Conservation (phyloP, 2,113 vertebrate species). For the Hystrix cristata region DNA sequence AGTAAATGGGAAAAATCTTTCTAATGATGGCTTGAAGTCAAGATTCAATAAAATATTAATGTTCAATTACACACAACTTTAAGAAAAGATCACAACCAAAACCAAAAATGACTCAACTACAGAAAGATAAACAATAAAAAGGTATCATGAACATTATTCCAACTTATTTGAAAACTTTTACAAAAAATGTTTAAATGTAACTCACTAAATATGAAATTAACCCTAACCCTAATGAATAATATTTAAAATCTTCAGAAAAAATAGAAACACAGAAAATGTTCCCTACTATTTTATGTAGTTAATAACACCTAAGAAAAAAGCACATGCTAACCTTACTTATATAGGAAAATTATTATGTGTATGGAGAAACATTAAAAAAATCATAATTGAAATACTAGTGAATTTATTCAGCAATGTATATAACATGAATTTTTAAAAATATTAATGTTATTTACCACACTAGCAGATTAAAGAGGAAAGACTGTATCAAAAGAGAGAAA, state of each 20-base stretch:
- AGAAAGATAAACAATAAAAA: neutral
- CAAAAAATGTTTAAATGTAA: neutral
- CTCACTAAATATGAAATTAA: neutral
- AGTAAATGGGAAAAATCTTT: neutral
- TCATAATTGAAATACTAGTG: neutral
- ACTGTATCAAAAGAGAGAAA: neutral
- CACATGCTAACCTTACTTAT: neutral
- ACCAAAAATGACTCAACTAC: neutral
- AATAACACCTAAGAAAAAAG: neutral
- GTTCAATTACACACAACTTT: neutral
- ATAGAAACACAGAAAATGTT: neutral
- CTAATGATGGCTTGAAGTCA: conserved; percentile 15
- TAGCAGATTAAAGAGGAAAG: neutral
- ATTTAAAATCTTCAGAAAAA: neutral
- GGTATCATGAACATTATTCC: neutral
- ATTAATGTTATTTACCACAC: neutral
- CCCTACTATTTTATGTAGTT: neutral
- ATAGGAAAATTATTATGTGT: neutral
- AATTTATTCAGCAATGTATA: neutral
- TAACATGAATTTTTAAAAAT: neutral
- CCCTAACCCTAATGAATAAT: too few relatives aligned
- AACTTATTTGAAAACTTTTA: neutral
- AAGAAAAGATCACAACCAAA: conserved; percentile 30
- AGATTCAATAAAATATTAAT: neutral
- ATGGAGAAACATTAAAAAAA: neutral